Evolutionary conservation across 2,888 invertebrate genomes (phyloP), one percentile per base, ranked within the genome.

Genomic region (Pherbina coryleti): DNA sequence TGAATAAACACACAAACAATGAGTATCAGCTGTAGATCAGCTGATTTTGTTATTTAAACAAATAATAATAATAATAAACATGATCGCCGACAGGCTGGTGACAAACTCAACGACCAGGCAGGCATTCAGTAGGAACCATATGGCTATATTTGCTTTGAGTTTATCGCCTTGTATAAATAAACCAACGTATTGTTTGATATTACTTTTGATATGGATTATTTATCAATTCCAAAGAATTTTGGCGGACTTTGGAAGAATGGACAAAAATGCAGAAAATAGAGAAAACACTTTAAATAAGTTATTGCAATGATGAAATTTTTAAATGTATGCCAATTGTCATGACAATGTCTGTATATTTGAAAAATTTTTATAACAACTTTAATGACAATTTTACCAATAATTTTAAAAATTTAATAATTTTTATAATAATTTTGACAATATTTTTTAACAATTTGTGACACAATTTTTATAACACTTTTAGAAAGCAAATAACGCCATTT

Each of bases 191-290:
- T 49, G 51, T 69, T 69, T 69, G 49, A 69, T 69, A 69, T 69
- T 51, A 28, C 51, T 69, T 51, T 69, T 51, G 69, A 69, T 69
- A 69, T 69, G 69, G 51, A 69, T 51, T 69, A 69, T 69, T 69
- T 69, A 69, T 69, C 69, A 69, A 22, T 69, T 69, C 14, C 51
- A 25, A 22, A 1, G 69, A 69, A 69, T 25, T 25, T n/a, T 51
- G 25, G 25, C 17, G 51, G 28, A 51, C 69, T 69, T 69, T 17
- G 69, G 22, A 22, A 25, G 60, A 5, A 22, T 9, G 3, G 0
- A 25, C 9, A 22, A 1, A 17, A 11, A 60, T 14, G 17, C 7
- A 25, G n/a, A 25, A 57, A 57, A 19, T 9, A 22, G 37, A 37
- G 4, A 8, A 37, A 37, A 37, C 8, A 5, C 31, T 31, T 31